A percentile compares a stretch with the other conserved stretches of the same genome.
Conservation (phyloP, 2,797 vertebrate species). For the Eupleurogrammus muticus region DNA sequence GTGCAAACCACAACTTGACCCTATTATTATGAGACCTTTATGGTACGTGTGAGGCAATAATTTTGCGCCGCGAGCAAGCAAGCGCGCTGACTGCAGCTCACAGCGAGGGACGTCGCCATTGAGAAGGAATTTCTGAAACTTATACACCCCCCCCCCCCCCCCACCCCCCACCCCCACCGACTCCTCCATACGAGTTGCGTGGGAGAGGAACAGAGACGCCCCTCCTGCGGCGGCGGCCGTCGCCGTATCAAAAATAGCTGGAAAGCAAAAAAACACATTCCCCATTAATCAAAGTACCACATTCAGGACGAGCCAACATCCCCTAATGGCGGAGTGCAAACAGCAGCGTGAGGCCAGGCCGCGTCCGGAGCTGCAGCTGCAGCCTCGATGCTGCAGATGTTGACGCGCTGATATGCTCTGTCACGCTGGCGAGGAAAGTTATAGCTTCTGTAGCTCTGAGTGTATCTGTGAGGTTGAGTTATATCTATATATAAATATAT, state of each 20-base stretch:
- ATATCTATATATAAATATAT: no score
- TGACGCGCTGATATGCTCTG: neutral
- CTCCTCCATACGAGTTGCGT: neutral
- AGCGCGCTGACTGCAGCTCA: no score
- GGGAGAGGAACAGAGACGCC: constrained; percentile 3
- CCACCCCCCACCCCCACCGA: neutral
- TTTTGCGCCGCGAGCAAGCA: no score
- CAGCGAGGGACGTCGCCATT: no score
- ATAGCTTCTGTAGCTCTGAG: neutral
- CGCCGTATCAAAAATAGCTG: neutral
- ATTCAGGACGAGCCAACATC: neutral
- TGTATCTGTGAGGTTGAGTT: neutral
- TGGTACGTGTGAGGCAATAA: no score
- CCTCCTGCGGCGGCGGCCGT: neutral
- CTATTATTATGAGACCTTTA: no score
- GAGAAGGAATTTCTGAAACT: no score
- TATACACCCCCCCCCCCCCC: no score
- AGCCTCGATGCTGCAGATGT: neutral
- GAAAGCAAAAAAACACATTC: neutral
- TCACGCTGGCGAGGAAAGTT: neutral
- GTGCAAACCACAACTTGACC: no score
- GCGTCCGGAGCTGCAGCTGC: neutral
- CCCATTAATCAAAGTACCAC: neutral
- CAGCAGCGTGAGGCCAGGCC: neutral
- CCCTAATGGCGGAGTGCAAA: neutral